Conservation (phyloP, 2,797 vertebrate species). For the Lycodopsis pacificus region DNA sequence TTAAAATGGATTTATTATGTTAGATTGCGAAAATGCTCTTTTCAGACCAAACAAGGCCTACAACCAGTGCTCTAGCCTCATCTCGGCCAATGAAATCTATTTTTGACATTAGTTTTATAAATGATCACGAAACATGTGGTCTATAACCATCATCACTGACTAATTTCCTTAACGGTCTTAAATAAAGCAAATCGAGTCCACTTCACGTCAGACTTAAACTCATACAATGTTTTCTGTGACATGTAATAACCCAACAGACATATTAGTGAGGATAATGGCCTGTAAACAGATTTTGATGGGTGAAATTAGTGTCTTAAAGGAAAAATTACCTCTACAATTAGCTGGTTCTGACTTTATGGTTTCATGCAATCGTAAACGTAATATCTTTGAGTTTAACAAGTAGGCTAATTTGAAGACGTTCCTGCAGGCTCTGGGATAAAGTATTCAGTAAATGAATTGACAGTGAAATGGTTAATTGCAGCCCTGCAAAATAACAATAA, state of each 20-base stretch:
- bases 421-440: neutral
- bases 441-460: neutral
- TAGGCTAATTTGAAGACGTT: neutral
- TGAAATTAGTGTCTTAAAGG: neutral
- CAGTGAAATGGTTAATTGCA: neutral
- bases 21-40: conserved; percentile 36
- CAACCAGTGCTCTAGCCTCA: neutral
- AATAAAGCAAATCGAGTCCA: conserved; percentile 3
- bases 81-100: conserved; percentile 31
- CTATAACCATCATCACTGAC: conserved; percentile 17
- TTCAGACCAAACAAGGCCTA: conserved; percentile 56
- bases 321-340: neutral
- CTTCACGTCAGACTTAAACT: conserved; percentile 4
- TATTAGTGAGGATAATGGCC: neutral
- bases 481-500: neutral
- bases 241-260: neutral
- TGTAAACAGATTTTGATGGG: neutral
- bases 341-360: neutral
- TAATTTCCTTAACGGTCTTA: neutral
- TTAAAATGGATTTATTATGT: conserved; percentile 67
- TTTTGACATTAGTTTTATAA: conserved; percentile 28
- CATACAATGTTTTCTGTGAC: conserved; percentile 2
- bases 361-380: neutral
- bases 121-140: conserved; percentile 17
- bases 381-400: neutral